phyloP scores from a whole-genome alignment of 2,113 vertebrate species.

The Sigmodon hispidus region DNA sequence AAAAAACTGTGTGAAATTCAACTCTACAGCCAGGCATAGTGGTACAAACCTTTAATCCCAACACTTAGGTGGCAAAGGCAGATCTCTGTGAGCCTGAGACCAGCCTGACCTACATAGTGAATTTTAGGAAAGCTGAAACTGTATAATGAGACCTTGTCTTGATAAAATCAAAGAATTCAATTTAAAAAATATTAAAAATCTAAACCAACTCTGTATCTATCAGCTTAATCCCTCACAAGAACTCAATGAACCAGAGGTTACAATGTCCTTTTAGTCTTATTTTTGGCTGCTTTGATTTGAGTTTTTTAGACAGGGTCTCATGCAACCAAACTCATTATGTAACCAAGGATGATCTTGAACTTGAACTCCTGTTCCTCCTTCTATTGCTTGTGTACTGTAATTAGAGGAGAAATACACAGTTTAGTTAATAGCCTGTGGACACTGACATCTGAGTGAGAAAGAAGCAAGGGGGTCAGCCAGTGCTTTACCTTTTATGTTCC shows the following conservation, averaged over 20 bases:
- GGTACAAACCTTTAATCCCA: background rate
- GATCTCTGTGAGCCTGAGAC: background rate
- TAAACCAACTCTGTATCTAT: background rate
- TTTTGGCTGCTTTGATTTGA: background rate
- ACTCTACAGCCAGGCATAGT: background rate
- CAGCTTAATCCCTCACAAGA: background rate
- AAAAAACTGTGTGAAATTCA: conserved; percentile 18
- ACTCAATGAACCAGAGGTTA: background rate
- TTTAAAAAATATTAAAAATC: background rate
- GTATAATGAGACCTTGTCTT: background rate
- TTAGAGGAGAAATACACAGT: background rate
- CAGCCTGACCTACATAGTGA: background rate
- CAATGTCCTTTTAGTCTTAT: background rate
- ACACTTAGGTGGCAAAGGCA: background rate
- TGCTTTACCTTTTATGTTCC: background rate
- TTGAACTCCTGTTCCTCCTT: background rate
- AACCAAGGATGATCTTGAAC: background rate
- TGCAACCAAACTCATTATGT: no score
- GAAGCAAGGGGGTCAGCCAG: background rate
- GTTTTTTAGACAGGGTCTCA: background rate
- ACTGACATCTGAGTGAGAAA: background rate
- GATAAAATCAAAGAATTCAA: background rate
- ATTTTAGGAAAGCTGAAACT: background rate
- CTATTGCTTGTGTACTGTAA: no score
- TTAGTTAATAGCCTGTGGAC: background rate